These are phyloP conservation scores for Pheosia tremula DNA, from an alignment of 2,888 invertebrate genomes.

Conservation along the genomic window DNA sequence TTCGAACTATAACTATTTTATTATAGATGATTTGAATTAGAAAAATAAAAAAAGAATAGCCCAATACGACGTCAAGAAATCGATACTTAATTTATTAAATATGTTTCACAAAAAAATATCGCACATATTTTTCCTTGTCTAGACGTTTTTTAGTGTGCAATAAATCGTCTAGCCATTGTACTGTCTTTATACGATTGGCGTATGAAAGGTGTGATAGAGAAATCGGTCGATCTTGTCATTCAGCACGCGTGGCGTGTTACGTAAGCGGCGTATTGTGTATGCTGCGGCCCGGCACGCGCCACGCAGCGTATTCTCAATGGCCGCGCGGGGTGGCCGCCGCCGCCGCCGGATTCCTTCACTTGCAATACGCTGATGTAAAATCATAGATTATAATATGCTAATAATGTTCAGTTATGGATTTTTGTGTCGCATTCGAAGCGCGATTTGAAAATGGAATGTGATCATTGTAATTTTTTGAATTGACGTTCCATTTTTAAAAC, in stretches of 20 bases:
- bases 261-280: slow-evolving; percentile 65
- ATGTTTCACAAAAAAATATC: slow-evolving; percentile 6
- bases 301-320: slow-evolving; percentile 66
- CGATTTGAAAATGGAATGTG: slow-evolving; percentile 7
- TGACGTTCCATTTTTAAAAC: background rate
- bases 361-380: slow-evolving; percentile 1
- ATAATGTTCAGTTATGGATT: background rate
- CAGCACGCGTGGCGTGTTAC: slow-evolving; percentile 72
- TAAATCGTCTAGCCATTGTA: slow-evolving; percentile 62
- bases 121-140: slow-evolving; percentile 53
- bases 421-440: background rate
- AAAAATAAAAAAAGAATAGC: too few species aligned
- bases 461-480: background rate
- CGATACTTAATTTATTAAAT: slow-evolving; percentile 6
- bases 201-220: slow-evolving; percentile 77
- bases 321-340: slow-evolving; percentile 68
- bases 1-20: too few species aligned
- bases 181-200: slow-evolving; percentile 55
- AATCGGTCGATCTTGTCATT: slow-evolving; percentile 73
- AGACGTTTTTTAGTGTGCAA: slow-evolving; percentile 61
- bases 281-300: slow-evolving; percentile 67
- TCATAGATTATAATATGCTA: slow-evolving; percentile 1
- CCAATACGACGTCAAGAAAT: too few species aligned
- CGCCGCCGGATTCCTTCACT: slow-evolving; percentile 2
- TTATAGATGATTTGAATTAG: too few species aligned